Conservation (phyloP, 2,797 vertebrate genomes). For the Varecia variegata region DNA sequence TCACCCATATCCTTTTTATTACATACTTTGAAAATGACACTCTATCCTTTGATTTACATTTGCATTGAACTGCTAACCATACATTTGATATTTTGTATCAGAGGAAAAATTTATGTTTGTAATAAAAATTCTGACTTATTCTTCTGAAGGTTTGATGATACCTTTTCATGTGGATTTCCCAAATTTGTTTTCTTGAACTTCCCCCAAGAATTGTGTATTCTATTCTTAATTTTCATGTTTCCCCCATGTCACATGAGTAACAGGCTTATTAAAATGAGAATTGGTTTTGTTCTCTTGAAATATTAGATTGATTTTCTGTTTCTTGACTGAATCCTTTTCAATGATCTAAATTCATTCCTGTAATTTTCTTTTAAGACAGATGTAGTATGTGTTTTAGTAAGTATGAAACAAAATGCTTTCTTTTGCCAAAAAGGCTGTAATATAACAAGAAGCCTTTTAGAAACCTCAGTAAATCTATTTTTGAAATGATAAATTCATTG, state of each 20-base stretch:
- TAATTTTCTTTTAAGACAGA: slow-evolving; percentile 57
- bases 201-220: not conserved
- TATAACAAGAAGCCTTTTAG: slow-evolving; percentile 28
- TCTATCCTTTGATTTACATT: not conserved
- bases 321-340: slow-evolving; percentile 60
- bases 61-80: not conserved
- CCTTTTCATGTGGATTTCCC: not conserved
- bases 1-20: not conserved
- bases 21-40: not conserved
- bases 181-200: slow-evolving; percentile 58
- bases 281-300: slow-evolving; percentile 1
- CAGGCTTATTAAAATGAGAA: not conserved
- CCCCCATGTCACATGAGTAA: not conserved
- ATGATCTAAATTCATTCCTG: slow-evolving; percentile 36
- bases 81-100: not conserved
- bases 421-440: not conserved
- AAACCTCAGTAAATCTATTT: slow-evolving; percentile 59
- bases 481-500: slow-evolving; percentile 16
- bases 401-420: not conserved
- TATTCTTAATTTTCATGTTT: slow-evolving; percentile 7
- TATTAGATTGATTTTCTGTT: slow-evolving; percentile 22
- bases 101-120: not conserved
- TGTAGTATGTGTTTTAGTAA: slow-evolving; percentile 47
- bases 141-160: not conserved
- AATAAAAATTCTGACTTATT: not conserved